These are phyloP conservation scores for Alces alces DNA, from an alignment of 2,113 vertebrate species.

Conservation along the genomic window DNA sequence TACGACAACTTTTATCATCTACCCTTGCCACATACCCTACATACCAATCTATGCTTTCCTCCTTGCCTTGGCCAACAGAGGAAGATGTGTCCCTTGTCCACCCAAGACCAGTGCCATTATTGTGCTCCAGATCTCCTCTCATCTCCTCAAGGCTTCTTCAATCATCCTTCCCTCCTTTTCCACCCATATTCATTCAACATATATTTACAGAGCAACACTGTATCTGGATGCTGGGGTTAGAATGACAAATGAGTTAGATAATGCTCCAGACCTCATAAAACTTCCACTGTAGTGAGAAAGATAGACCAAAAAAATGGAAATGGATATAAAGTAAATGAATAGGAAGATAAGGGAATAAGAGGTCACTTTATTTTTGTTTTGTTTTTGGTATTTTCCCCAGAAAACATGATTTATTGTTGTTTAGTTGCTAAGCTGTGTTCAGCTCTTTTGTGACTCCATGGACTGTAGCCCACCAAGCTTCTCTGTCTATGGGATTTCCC, in stretches of 20 bases:
- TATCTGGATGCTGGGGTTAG: background rate
- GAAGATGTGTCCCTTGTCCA: background rate
- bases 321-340: background rate
- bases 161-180: background rate
- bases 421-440: background rate
- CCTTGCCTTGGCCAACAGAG: background rate
- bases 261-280: background rate
- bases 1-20: background rate
- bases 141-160: background rate
- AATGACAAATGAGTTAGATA: background rate
- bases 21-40: background rate
- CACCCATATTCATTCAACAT: background rate
- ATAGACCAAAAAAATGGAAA: background rate
- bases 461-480: background rate
- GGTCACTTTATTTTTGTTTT: background rate
- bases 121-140: background rate
- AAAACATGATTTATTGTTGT: background rate
- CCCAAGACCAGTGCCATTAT: background rate
- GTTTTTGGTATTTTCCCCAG: background rate
- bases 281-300: background rate
- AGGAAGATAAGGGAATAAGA: background rate
- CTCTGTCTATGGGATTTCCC: background rate
- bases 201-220: background rate
- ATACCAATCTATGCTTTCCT: background rate
- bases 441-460: background rate